Evolutionary conservation across 2,113 vertebrate species (phyloP).

Genomic region (Lampris incognitus): DNA sequence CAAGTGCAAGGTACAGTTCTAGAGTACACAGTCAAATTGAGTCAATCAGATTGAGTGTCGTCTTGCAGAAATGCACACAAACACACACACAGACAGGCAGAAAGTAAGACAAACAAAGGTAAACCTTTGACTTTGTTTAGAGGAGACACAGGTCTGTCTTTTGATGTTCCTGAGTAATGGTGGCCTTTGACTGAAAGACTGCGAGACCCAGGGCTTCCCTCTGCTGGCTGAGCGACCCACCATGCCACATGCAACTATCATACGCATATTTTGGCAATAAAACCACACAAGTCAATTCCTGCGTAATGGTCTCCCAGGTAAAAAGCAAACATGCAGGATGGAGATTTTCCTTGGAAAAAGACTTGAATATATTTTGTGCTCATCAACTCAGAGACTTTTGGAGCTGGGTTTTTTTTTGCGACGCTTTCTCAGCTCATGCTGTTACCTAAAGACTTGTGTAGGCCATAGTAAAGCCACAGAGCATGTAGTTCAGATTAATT

Average conservation of each 20-base stretch:
- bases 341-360: neutral
- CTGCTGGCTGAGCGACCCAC: conserved; percentile 15
- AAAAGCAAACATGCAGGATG: neutral
- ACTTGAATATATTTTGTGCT: too few species aligned
- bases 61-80: neutral
- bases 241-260: neutral
- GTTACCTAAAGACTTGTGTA: conserved; percentile 22
- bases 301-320: neutral
- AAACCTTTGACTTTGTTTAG: conserved; percentile 47
- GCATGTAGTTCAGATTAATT: conserved; percentile 46
- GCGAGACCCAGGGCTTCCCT: conserved; percentile 24
- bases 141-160: conserved; percentile 53
- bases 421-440: conserved; percentile 3
- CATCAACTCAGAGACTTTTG: conserved; percentile 25
- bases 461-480: conserved; percentile 29
- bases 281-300: neutral
- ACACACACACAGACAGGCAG: conserved; percentile 20
- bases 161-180: conserved; percentile 51
- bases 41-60: neutral
- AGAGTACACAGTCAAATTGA: neutral
- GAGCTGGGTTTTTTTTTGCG: neutral
- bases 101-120: conserved; percentile 32
- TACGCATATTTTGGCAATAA: neutral
- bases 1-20: neutral
- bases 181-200: conserved; percentile 59